Base-by-base conservation (phyloP, 2,888 invertebrate genomes). In the Chrysolina oricalcia region DNA sequence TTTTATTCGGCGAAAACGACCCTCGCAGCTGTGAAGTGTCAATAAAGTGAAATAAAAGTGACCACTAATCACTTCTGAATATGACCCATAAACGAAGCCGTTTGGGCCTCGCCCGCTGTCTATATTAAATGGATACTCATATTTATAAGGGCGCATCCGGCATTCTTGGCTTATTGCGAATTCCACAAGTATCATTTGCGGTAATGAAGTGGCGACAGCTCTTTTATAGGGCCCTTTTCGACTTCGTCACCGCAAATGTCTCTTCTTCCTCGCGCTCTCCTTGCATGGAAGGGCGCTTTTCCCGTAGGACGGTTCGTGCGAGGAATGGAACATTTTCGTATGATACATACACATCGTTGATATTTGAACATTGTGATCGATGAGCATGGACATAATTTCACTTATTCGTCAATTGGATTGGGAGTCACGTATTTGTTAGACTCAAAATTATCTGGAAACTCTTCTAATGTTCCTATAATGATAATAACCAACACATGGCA, bases 101-200 rank as follows among this genome's bases (percentile, higher is more conserved):
- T 81, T 81, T 82, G 78, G 80, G 76, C 75, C 70, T 70, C 72
- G 76, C 43, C 65, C 72, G 69, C 79, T 76, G 73, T 82, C 83
- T 85, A 86, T 87, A 88, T 87, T 88, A 87, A 88, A 87, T 85
- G 84, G 88, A 87, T 88, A 88, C 88, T 88, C 86, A 86, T 87
- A 88, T 87, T 87, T 88, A 86, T 86, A 87, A 86, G 85, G 83
- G 83, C 81, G 80, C 82, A 79, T 80, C 82, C 80, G 85, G 85
- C 89, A 89, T 89, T 89, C 89, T 87, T 84, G 83, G 84, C 87
- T 89, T 89, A 89, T 89, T 89, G 88, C 89, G 86, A 88, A 89
- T 89, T 89, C 89, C 88, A 80, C 87, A 88, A 89, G 88, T 88
- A 89, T 88, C 88, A 86, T 87, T 87, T 85, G 82, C 80, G 82